A percentile compares a stretch with the other conserved stretches of the same genome.
Conservation (phyloP, 30 jellyfish, hydroid and myxozoan species). For the Aurelia sp. region DNA sequence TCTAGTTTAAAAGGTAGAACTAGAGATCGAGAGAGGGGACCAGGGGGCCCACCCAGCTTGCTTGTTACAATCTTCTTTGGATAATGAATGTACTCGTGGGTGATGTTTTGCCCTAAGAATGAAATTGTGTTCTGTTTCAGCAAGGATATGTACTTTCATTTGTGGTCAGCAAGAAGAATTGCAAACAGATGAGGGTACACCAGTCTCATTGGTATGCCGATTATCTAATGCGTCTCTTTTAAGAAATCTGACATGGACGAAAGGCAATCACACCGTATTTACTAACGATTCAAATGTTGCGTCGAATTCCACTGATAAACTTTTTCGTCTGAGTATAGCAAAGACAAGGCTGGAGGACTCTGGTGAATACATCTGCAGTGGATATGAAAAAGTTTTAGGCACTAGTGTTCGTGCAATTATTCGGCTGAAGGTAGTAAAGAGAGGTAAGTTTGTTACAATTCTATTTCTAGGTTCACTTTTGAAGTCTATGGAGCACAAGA, state of each 20-base stretch:
- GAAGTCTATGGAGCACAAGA: no score
- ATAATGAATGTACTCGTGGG: no score
- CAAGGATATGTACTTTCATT: slow-evolving; percentile 3
- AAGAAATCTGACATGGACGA: slow-evolving; percentile 12
- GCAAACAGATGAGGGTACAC: not conserved
- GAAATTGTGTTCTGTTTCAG: no score
- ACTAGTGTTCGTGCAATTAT: not conserved
- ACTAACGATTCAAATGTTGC: not conserved
- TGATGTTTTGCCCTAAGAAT: no score
- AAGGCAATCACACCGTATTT: not conserved
- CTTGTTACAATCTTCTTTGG: no score
- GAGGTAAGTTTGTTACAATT: no score
- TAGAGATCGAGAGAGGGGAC: no score
- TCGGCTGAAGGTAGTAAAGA: not conserved
- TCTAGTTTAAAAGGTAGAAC: no score
- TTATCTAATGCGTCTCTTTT: slow-evolving; percentile 5
- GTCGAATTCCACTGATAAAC: not conserved
- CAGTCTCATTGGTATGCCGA: not conserved
- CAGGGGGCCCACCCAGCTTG: no score
- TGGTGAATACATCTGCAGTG: slow-evolving; percentile 31
- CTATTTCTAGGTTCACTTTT: no score
- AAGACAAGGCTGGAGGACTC: not conserved
- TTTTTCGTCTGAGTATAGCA: not conserved
- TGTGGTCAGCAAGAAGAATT: not conserved
- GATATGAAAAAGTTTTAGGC: slow-evolving; percentile 24